These are phyloP conservation scores for Cryptoblepharus egeriae DNA, from an alignment of 2,797 vertebrate genomes.

Conservation along the genomic window DNA sequence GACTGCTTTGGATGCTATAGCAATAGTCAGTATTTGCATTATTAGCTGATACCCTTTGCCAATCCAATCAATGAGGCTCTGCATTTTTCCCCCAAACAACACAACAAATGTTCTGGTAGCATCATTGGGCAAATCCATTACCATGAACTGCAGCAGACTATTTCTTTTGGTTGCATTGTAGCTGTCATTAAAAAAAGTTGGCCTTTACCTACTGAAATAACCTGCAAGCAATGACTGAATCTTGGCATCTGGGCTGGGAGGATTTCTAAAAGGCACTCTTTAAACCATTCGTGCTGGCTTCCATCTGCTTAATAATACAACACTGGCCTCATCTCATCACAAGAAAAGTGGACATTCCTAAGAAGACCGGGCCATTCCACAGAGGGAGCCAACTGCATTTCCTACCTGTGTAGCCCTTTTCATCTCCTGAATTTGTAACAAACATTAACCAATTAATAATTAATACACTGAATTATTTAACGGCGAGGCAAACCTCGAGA, in stretches of 20 bases:
- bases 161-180: neutral
- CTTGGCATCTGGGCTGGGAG: neutral
- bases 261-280: neutral
- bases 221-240: neutral
- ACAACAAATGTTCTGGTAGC: neutral
- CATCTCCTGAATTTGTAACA: conserved; percentile 8
- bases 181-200: neutral
- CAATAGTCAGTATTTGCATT: too few relatives aligned
- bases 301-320: neutral
- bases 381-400: neutral
- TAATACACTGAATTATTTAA: conserved; percentile 22
- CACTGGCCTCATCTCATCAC: neutral
- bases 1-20: too few relatives aligned
- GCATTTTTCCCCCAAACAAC: neutral
- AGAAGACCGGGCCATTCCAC: neutral
- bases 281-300: neutral
- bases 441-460: neutral
- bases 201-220: neutral
- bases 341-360: neutral
- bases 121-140: neutral
- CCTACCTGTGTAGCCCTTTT: neutral
- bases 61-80: neutral
- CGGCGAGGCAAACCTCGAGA: fast-evolving
- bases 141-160: neutral
- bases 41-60: neutral